Evolutionary conservation across 2,888 invertebrate species (phyloP), one percentile per base, ranked within the genome.

Genomic region (Pandemis cinnamomeana): DNA sequence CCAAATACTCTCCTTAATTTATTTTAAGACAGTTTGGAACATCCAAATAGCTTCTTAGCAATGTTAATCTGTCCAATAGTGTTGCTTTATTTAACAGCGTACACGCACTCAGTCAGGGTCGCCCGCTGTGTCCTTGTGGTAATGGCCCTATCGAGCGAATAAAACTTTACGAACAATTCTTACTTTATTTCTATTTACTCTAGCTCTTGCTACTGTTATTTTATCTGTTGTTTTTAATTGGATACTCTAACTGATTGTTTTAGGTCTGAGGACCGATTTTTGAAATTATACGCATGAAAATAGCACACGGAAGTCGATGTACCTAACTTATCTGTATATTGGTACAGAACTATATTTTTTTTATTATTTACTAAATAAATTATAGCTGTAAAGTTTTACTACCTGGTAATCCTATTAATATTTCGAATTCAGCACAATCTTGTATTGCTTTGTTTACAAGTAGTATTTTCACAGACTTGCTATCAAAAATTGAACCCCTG

Each of bases 111-210:
- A n/a, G 20, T 7, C 46, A 8, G 58, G 15, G 55, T 13, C 20
- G 71, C 46, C 3, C 20, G 66, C 46, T 7, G 13, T n/a, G 67
- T 53, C 72, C 46, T 64, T 42, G n/a, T 15, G 61, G 27, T 68
- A 71, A 55, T 36, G 68, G 41, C 58, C 64, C 48, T 58, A 13
- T 36, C 15, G 69, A 63, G 60, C 48, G 69, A 15, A 64, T 73
- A 69, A 51, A 69, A 64, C 27, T 64, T 69, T 27, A 60, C 15
- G 48, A 4, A 60, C 69, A 64, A 42, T 42, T 6, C 51, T 8
- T 44, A 55, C 58, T 69, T 73, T 64, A 69, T 60, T 73, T 64
- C n/a, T 53, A 67, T 67, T 63, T 58, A 51, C n/a, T 69, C 64
- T 42, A 58, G 58, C 41, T 55, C 7, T 55, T 48, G 20, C 10